Conservation (phyloP, 2,113 vertebrate genomes). For the Trinectes maculatus region DNA sequence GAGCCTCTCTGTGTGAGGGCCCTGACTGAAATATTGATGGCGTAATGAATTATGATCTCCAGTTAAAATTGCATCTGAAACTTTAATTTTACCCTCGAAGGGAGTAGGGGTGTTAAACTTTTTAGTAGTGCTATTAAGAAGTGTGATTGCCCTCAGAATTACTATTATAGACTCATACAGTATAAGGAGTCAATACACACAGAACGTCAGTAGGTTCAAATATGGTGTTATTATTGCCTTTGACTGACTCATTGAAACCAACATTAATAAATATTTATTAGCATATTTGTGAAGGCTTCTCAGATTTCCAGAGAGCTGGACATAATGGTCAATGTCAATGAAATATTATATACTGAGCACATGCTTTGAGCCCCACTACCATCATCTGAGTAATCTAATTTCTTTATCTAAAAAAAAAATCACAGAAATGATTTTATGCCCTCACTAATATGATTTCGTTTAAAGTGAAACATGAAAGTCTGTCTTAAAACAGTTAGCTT, state of each 20-base stretch:
- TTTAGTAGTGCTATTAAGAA: slow-evolving; percentile 59
- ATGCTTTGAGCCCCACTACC: neutral
- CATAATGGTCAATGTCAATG: neutral
- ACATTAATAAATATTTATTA: slow-evolving; percentile 16
- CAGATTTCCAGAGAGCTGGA: slow-evolving; percentile 16
- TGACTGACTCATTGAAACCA: slow-evolving; percentile 19
- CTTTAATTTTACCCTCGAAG: slow-evolving; percentile 54
- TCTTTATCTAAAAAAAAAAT: neutral
- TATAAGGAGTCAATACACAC: slow-evolving; percentile 24
- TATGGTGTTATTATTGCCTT: slow-evolving; percentile 28
- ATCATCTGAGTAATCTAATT: neutral
- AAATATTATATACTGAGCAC: slow-evolving; percentile 1
- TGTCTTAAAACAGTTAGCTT: neutral
- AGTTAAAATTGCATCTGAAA: slow-evolving; percentile 68
- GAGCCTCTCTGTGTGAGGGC: slow-evolving; percentile 52
- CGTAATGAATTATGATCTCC: slow-evolving; percentile 70
- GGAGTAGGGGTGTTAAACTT: slow-evolving; percentile 57
- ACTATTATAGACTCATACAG: slow-evolving; percentile 46
- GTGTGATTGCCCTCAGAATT: slow-evolving; percentile 56
- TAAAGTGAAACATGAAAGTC: too few relatives aligned
- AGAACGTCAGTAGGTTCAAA: slow-evolving; percentile 44
- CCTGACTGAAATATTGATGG: slow-evolving; percentile 66
- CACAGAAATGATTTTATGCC: too few relatives aligned
- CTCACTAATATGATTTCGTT: neutral
- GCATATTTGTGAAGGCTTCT: slow-evolving; percentile 24